Conservation (phyloP, 2,888 invertebrate genomes). For the Lasioglossum pauxillum region DNA sequence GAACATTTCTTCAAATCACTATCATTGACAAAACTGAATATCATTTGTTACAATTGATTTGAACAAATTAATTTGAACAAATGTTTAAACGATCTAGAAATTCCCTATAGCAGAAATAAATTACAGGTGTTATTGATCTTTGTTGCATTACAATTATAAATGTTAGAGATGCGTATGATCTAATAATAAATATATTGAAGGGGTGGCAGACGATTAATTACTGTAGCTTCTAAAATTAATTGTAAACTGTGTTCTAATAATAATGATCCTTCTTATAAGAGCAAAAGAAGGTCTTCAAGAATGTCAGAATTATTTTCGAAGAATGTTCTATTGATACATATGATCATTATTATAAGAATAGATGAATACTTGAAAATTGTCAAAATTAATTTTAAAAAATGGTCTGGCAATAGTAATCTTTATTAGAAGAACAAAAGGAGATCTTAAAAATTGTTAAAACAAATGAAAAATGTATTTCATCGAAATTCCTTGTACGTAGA, state of each 20-base stretch:
- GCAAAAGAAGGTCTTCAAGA: too few species aligned
- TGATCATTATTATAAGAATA: too few species aligned
- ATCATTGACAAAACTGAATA: background rate
- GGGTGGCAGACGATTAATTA: background rate
- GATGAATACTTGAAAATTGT: too few species aligned
- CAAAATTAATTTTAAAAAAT: too few species aligned
- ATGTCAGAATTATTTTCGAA: too few species aligned
- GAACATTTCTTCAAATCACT: background rate
- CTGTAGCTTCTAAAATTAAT: background rate
- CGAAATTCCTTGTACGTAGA: background rate
- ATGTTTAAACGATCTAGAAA: background rate
- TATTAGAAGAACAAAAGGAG: background rate
- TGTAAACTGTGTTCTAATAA: background rate
- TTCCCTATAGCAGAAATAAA: background rate
- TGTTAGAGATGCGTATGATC: background rate
- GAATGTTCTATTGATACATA: too few species aligned
- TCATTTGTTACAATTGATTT: too few species aligned
- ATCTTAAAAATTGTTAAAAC: background rate
- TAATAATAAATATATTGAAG: constrained; percentile 1
- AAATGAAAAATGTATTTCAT: too few species aligned
- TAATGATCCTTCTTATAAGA: background rate
- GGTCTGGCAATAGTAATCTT: background rate
- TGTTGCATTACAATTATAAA: background rate
- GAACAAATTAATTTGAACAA: background rate
- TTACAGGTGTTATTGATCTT: background rate